Base-by-base conservation (phyloP, 2,797 vertebrate species). In the Cryptoprocta ferox region DNA sequence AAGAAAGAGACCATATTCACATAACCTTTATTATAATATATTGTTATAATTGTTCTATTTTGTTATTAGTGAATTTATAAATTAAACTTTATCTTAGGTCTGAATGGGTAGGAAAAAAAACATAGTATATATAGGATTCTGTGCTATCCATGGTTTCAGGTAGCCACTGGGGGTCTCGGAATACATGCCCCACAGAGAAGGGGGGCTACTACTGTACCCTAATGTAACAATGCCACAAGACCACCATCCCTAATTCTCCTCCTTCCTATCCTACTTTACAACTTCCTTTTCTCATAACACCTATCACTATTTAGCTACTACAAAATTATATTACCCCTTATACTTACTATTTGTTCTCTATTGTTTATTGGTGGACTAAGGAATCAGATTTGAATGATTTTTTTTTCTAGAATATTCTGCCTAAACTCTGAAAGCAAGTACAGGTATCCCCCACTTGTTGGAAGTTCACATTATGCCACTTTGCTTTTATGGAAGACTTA, bases 331-430 rank as follows among this genome's bases (percentile, higher is more conserved):
- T 65, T 37, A 39, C 32, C 80, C 19, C 45, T 37, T 66, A 6
- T 68, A 3, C 75, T 71, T 68, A 68, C 35, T 48, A 1, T 83
- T 71, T 71, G 42, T 65, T 89, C 48, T 63, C 37, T 61, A 28
- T 21, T 61, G 14, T 66, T 50, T 78, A 30, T 80, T 82, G 45
- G 19, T 61, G 10, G 18, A 18, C 50, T 35, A 68, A 50, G 21
- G 61, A 90, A 65, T 81, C 50, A 56, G 32, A 61, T 18, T n/a
- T n/a, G 39, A 84, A 61, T 75, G 37, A 87, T 24, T 45, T 45
- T 95, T 73, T 95, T 91, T 94, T 93, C 26, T 39, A 30, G 39
- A 89, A 89, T 75, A 85, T 75, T 61, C 26, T 13, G 15, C 26
- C 10, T 93, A 28, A 53, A 45, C 21, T 53, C 28, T 61, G 53